These are phyloP conservation scores for Cotesia chilonis DNA, from an alignment of 1,140 invertebrate genomes.

Conservation along the genomic window DNA sequence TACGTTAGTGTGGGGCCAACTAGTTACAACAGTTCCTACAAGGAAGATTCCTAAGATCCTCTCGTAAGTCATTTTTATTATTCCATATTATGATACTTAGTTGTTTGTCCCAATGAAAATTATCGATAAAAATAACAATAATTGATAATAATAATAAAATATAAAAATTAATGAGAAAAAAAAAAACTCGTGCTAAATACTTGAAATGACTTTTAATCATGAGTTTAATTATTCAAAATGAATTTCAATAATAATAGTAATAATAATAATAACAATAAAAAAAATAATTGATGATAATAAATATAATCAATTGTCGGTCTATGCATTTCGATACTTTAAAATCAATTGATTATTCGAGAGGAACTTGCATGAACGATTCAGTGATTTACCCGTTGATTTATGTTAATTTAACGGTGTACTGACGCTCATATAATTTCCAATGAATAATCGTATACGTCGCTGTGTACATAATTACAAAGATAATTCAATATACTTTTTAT, in stretches of 20 bases:
- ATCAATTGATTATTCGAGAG: conserved; percentile 29
- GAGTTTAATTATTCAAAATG: not conserved
- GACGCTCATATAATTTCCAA: conserved; percentile 32
- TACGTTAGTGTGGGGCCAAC: conserved; percentile 95
- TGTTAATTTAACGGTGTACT: not conserved
- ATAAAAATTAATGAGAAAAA: not conserved
- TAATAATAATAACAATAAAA: conserved; percentile 27
- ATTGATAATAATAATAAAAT: not conserved
- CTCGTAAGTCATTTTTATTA: conserved; percentile 74
- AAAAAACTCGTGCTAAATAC: not conserved
- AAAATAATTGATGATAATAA: conserved; percentile 5
- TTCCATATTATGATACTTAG: conserved; percentile 15
- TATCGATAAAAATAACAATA: no score
- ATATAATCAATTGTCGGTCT: conserved; percentile 5
- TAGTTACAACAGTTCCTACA: conserved; percentile 96
- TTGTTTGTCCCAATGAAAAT: conserved; percentile 16
- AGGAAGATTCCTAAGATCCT: conserved; percentile 93
- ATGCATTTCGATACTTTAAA: conserved; percentile 17
- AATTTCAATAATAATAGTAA: not conserved
- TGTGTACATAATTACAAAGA: conserved; percentile 34
- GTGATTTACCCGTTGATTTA: conserved; percentile 1
- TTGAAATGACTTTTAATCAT: conserved; percentile 13
- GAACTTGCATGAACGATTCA: conserved; percentile 29
- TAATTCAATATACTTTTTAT: not conserved
- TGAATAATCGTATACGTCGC: conserved; percentile 34